Base-by-base conservation (phyloP, 2,888 invertebrate species). In the Corythucha ciliata region DNA sequence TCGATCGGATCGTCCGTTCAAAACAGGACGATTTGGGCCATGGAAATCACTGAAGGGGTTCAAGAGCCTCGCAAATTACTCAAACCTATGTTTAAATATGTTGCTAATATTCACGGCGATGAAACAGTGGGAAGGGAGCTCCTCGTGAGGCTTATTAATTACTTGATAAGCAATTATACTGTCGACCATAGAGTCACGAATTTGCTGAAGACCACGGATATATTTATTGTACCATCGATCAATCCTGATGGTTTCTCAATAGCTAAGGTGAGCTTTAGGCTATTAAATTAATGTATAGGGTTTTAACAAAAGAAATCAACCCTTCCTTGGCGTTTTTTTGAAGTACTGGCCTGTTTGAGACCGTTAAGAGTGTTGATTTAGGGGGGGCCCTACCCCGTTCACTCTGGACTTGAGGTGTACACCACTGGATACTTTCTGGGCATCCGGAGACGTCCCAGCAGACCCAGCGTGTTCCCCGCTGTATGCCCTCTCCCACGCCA, bases 61-160 rank as follows among this genome's bases (percentile, higher is more conserved):
- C 57, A 61, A 21, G 58, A 63, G 32, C 50, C 57, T 68, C 26
- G 77, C 63, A 72, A 75, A 68, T 68, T 78, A 65, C 71, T 77
- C 14, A 80, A 86, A 61, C 94, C 94, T 0, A 88, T 91, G 74
- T 83, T 94, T 60, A 94, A 94, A 66, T 89, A 85, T 71, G 85
- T 94, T 53, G 93, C 85, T 10, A 94, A 94, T 65, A 94, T 96
- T 92, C 93, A 96, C 66, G 94, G 94, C 3, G 93, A 94, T 65
- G 94, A 94, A 69, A 77, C 87, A 1, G 76, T 94, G 20, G 94
- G 93, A 0, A 72, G 92, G 33, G 81, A 93, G 67, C 67, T 93
- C 58, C 71, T 90, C 60, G 72, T 97, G 45, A 83, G 81, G 66
- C 72, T 98, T 63, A 83, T 88, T 0, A 79, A 88, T 61, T 83